Base-by-base conservation (phyloP, 2,888 invertebrate species). In the Ametastegia equiseti region DNA sequence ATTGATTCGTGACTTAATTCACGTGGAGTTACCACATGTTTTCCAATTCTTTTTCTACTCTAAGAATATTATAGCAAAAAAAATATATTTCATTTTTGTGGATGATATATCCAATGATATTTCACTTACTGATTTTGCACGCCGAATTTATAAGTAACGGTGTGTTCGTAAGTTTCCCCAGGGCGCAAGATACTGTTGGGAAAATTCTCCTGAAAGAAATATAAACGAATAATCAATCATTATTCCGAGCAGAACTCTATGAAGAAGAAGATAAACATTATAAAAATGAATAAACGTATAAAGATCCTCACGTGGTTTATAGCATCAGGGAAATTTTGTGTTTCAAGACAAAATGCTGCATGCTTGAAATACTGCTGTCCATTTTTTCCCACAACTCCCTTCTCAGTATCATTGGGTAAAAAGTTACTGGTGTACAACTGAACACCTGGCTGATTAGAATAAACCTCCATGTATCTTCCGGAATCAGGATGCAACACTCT, bases 301-400 rank as follows among this genome's bases (percentile, higher is more conserved):
- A 57, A 69, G 80, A 63, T 83, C 90, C 94, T 94, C 91, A 96
- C 96, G 90, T 97, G 95, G 92, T 98, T 97, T 0, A 97, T 93
- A 13, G 98, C 97, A 92, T 99, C 97, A 0, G 98, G 98, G 92
- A 95, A 98, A 89, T 97, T 97, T 92, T 98, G 98, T 0, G 98
- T 97, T 93, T 98, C 98, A 79, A 98, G 92, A 89, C 97, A 98
- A 88, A 98, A 95, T 1, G 96, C 96, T 0, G 96, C 96, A 87
- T 97, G 97, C 84, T 95, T 95, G 81, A 93, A 94, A 89, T 98
- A 98, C 15, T 89, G 87, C 0, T 94, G 93, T 0, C 95, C 95
- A 6, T 92, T 92, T 91, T 97, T 98, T 0, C 98, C 98, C 9
- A 89, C 83, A 42, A 96, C 90, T 0, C 94, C 92, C 1, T 83